A percentile compares a stretch with the other conserved stretches of the same genome.
These are phyloP conservation scores for Calonectris borealis DNA, from an alignment of 2,113 vertebrate species.

Conservation along the genomic window DNA sequence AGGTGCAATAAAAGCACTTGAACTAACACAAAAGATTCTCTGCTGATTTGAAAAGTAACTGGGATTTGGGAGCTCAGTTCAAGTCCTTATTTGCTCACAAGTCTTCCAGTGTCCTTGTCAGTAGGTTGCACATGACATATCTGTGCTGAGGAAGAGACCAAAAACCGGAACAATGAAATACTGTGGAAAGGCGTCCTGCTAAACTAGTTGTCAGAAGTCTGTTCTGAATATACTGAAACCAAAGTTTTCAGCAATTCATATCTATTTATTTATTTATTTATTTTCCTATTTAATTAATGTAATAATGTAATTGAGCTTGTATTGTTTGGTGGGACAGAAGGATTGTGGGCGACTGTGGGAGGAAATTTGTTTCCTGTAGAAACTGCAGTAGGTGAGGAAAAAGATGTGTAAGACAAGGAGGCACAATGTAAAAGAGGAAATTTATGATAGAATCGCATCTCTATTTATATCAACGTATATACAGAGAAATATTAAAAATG, in stretches of 20 bases:
- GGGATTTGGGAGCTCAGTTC: neutral
- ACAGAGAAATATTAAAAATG: conserved; percentile 38
- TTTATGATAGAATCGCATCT: conserved; percentile 5
- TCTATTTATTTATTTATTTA: neutral
- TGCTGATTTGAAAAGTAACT: neutral
- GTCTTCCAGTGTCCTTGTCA: neutral
- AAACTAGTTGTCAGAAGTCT: neutral
- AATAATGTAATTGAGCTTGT: neutral
- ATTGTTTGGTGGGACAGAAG: conserved; percentile 70
- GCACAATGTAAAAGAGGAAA: conserved; percentile 32
- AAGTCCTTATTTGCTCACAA: neutral
- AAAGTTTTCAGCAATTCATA: neutral
- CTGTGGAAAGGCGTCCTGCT: neutral
- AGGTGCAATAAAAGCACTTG: neutral
- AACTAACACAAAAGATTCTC: neutral
- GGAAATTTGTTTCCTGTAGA: conserved; percentile 63
- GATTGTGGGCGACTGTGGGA: conserved; percentile 68
- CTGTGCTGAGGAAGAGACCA: neutral
- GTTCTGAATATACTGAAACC: neutral
- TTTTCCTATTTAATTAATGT: neutral
- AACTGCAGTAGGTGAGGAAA: conserved; percentile 57
- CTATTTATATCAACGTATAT: conserved; percentile 42
- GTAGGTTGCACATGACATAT: neutral
- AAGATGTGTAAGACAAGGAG: conserved; percentile 52
- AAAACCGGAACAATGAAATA: neutral